Base-by-base conservation (phyloP, 2,888 invertebrate species). In the Thymelicus sylvestris region DNA sequence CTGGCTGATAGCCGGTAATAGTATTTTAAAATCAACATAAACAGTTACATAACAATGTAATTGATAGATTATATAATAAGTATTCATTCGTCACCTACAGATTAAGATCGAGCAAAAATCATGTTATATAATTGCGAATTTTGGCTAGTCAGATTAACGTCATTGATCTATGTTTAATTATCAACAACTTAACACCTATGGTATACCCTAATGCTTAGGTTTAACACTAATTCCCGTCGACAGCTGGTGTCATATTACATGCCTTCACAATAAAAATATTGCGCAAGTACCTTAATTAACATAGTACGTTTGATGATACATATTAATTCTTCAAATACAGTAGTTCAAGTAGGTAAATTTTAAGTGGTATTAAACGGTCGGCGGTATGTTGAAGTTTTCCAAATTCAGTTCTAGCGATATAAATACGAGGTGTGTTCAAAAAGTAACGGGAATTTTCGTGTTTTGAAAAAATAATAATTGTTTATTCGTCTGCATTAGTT, bases 171-270 rank as follows among this genome's bases (percentile, higher is more conserved):
- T 67, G 74, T 72, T 77, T 78, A 77, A 76, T 74, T 80, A 78
- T 78, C 79, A 74, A 78, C 78, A 78, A 76, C 65, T 77, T 78
- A 80, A 78, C 77, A 79, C 78, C 78, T 75, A 75, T 74, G 75
- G 78, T 77, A 77, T 78, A 79, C 81, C 79, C 79, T 80, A 80
- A 83, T 82, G 81, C 80, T 78, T 79, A 80, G 76, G 77, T 81
- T 72, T 74, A 76, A 80, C 83, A 80, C 79, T 86, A 85, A 87
- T 85, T 76, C 79, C 75, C 77, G 78, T 74, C 75, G 88, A 87
- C 88, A 87, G n/a, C n/a, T n/a, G 86, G 81, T 86, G 81, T 86
- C 85, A 80, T 75, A 81, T 87, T 82, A 84, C 83, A 83, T 78
- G 80, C 79, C 79, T 75, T 79, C 79, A 76, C 74, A 78, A 77